Conservation (phyloP, 2,113 vertebrate species). For the Camelus dromedarius region DNA sequence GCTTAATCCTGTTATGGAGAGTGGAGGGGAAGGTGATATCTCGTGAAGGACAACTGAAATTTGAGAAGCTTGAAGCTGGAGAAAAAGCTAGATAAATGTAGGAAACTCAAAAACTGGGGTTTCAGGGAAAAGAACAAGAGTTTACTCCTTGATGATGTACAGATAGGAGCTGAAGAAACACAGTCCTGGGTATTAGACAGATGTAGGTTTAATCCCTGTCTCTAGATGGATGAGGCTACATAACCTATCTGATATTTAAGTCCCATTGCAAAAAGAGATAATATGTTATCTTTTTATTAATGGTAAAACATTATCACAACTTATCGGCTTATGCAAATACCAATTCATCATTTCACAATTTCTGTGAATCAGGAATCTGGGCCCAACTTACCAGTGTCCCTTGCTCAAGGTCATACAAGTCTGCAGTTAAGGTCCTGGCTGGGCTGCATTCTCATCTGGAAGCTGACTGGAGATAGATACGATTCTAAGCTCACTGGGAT, state of each 20-base stretch:
- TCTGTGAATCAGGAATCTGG: background rate
- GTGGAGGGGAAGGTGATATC: background rate
- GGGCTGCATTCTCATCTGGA: background rate
- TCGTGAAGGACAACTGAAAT: background rate
- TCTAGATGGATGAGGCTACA: background rate
- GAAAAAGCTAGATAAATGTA: background rate
- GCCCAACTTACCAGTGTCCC: background rate
- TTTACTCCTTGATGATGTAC: background rate
- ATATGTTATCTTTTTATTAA: background rate
- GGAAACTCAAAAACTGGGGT: background rate
- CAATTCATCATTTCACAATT: background rate
- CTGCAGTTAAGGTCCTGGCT: background rate
- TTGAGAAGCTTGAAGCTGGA: background rate
- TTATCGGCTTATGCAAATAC: background rate
- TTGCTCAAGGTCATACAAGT: background rate
- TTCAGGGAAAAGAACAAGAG: background rate
- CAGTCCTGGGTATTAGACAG: background rate
- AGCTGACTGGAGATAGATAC: background rate
- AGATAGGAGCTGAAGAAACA: background rate
- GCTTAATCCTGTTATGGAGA: background rate
- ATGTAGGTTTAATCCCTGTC: background rate
- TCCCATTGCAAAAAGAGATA: background rate
- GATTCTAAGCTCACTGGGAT: background rate
- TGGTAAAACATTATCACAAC: background rate
- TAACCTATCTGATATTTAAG: background rate